Evolutionary conservation across 2,797 vertebrate species (phyloP).

Genomic region (Falco peregrinus): DNA sequence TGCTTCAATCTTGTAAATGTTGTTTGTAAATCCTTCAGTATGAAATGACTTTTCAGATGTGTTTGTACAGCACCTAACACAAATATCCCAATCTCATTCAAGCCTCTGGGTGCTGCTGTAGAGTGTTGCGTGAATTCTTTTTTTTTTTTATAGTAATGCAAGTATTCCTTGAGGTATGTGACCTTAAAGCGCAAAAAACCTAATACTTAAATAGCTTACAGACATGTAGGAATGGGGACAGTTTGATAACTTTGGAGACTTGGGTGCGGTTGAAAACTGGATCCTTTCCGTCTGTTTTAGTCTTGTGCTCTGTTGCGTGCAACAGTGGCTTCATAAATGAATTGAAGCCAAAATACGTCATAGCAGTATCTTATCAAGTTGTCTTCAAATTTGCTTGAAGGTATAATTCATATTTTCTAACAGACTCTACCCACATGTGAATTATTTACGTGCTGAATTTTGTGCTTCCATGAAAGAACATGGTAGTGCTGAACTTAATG

Average conservation of each 20-base stretch:
- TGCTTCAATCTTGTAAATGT: background rate
- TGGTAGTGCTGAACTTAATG: background rate
- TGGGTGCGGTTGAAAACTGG: background rate
- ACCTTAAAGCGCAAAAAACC: background rate
- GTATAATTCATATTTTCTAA: background rate
- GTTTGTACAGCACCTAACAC: background rate
- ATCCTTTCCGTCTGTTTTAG: background rate
- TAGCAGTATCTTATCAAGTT: background rate
- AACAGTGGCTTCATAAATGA: background rate
- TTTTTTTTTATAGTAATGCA: background rate
- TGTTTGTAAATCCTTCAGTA: background rate
- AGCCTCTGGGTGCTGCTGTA: constrained; percentile 33
- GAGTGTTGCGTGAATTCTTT: background rate
- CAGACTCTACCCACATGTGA: background rate
- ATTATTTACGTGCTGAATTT: background rate
- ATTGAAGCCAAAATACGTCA: background rate
- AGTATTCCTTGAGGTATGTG: background rate
- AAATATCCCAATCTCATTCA: background rate
- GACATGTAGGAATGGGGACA: background rate
- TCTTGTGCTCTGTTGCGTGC: background rate
- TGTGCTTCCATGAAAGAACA: background rate
- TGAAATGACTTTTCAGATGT: background rate
- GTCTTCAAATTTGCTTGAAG: background rate
- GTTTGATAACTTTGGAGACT: background rate
- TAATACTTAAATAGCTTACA: background rate